Evolutionary conservation across 2,888 invertebrate genomes (phyloP), one percentile per base, ranked within the genome.

Genomic region (Monopis laevigella): DNA sequence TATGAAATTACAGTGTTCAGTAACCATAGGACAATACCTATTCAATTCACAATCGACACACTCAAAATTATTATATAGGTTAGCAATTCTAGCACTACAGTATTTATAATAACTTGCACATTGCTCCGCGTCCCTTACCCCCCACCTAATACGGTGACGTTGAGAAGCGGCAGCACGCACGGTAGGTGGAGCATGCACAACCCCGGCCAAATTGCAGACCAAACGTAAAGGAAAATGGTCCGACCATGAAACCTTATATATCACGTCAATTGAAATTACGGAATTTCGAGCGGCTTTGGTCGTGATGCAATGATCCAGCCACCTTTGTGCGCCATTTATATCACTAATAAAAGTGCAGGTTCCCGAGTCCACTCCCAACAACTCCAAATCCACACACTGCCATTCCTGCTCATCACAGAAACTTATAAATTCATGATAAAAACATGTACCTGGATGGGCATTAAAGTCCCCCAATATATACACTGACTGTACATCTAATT

Each of bases 231-330:
- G 24, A 8, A 3, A 11, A 8, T 48, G 49, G 17, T 47, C 49
- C 2, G 48, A 49, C 44, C 46, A 46, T 2, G n/a, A 43, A 2
- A 43, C 41, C 16, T 46, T 45, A 29, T 47, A 39, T 0, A 17
- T 7, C 6, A 47, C 39, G 2, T 30, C 3, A 7, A 46, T 3
- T 13, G 43, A 18, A 2, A 2, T n/a, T 24, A 48, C 26, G 10
- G 42, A 12, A 3, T 24, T n/a, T 3, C 18, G 7, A 1, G 45
- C 45, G 1, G 45, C 21, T 1, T 32, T 8, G 13, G 42, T 47
- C 8, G 41, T 41, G 2, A 47, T 13, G 30, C 43, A 45, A 30
- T 47, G 45, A 28, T 44, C 44, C n/a, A 46, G 41, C 42, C 46
- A 46, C 8, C 46, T 41, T n/a, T 34, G 17, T 8, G 24, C 39